Percentiles rank a stretch among this genome's conserved stretches.
These are phyloP conservation scores for Pycnomerus fuliginosus DNA, from an alignment of 2,888 invertebrate genomes.

Conservation along the genomic window DNA sequence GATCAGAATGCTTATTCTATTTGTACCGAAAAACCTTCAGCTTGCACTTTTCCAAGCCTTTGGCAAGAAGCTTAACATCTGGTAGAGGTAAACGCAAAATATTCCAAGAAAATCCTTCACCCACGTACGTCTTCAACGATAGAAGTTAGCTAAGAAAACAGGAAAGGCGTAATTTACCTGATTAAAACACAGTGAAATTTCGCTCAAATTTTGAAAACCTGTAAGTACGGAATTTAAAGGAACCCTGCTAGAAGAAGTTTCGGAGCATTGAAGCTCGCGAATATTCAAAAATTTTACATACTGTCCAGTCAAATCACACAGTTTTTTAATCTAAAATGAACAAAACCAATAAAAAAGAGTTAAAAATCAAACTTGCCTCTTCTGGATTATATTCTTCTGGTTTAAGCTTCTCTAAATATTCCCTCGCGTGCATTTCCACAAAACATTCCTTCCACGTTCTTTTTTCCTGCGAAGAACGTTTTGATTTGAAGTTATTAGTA, in stretches of 20 bases:
- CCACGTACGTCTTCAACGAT: slow-evolving; percentile 41
- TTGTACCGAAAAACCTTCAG: slow-evolving; percentile 39
- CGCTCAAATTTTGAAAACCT: slow-evolving; percentile 39
- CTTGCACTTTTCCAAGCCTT: slow-evolving; percentile 42
- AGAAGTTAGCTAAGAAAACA: slow-evolving; percentile 9
- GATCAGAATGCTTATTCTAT: background rate
- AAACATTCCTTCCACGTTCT: slow-evolving; percentile 45
- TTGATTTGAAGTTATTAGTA: background rate
- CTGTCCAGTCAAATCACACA: slow-evolving; percentile 39
- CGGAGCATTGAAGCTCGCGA: slow-evolving; percentile 35
- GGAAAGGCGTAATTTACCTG: slow-evolving; percentile 42
- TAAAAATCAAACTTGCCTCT: slow-evolving; percentile 30
- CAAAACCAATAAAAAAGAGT: background rate
- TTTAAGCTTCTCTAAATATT: slow-evolving; percentile 44
- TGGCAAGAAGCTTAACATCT: slow-evolving; percentile 41
- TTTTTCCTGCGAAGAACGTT: slow-evolving; percentile 2
- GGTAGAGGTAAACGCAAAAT: slow-evolving; percentile 36
- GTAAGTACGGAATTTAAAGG: slow-evolving; percentile 41
- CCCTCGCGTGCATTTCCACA: slow-evolving; percentile 44
- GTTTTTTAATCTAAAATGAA: slow-evolving; percentile 41
- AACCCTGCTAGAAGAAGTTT: slow-evolving; percentile 36
- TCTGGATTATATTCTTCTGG: slow-evolving; percentile 46
- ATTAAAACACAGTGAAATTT: slow-evolving; percentile 45
- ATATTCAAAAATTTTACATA: slow-evolving; percentile 40
- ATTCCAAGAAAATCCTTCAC: slow-evolving; percentile 45